Base-by-base conservation (phyloP, 2,888 invertebrate genomes). In the Phaonia tiefii region DNA sequence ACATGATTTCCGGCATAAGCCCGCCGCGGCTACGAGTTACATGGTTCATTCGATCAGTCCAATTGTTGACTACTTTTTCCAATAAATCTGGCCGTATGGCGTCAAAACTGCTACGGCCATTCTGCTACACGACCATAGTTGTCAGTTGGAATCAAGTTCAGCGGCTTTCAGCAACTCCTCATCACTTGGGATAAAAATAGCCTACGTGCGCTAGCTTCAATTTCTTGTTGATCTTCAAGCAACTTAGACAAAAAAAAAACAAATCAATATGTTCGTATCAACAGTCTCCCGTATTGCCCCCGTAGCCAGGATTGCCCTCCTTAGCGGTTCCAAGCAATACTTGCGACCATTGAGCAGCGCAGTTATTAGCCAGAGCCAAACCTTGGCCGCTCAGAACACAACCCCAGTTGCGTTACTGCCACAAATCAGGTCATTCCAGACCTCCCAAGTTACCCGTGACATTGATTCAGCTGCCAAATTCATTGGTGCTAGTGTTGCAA, bases 381-480 rank as follows among this genome's bases (percentile, higher is more conserved):
- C n/a, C n/a, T n/a, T n/a, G n/a, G n/a, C n/a, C n/a, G n/a, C n/a
- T n/a, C n/a, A n/a, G n/a, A n/a, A n/a, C n/a, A n/a, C n/a, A n/a
- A n/a, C n/a, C n/a, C n/a, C n/a, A n/a, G n/a, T n/a, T n/a, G n/a
- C n/a, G n/a, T n/a, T n/a, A n/a, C n/a, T n/a, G n/a, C n/a, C n/a
- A n/a, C n/a, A n/a, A n/a, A n/a, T n/a, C n/a, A n/a, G n/a, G n/a
- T n/a, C n/a, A n/a, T n/a, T n/a, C n/a, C n/a, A n/a, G n/a, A n/a
- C n/a, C n/a, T n/a, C n/a, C n/a, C n/a, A n/a, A n/a, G n/a, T n/a
- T n/a, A n/a, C n/a, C n/a, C n/a, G n/a, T n/a, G n/a, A n/a, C n/a
- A n/a, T n/a, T n/a, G n/a, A n/a, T n/a, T n/a, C n/a, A 85, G 99
- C 99, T 90, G 99, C 99, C 91, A 99, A 99, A 94, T 99, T 99